phyloP scores from a whole-genome alignment of 2,888 invertebrate genomes.

The Dryomyza anilis region DNA sequence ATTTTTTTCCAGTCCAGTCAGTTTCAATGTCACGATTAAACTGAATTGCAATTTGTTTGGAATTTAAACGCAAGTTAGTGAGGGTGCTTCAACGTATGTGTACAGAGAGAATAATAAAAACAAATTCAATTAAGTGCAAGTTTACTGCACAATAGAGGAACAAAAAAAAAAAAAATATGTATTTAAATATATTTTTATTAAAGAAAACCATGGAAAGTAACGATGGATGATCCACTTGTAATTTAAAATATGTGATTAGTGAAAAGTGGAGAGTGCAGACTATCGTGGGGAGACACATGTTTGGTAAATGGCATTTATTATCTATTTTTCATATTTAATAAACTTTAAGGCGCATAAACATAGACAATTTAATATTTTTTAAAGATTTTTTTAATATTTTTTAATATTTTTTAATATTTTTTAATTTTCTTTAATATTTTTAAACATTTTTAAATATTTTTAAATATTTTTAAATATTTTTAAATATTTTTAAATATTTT shows the following conservation, averaged over 20 bases:
- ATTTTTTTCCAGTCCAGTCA: neutral
- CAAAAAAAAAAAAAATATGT: neutral
- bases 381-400: too few relatives aligned
- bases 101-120: constrained; percentile 4
- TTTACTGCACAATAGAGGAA: constrained; percentile 4
- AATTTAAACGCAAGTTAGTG: neutral
- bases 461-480: too few relatives aligned
- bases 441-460: too few relatives aligned
- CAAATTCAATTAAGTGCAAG: constrained; percentile 23
- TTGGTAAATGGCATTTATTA: too few relatives aligned
- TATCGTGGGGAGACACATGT: neutral
- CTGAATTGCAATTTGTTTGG: constrained; percentile 13
- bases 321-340: too few relatives aligned
- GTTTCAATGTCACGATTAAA: constrained; percentile 17
- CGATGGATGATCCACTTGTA: too few relatives aligned
- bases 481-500: too few relatives aligned
- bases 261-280: neutral
- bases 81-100: neutral
- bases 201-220: neutral
- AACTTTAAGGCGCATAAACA: too few relatives aligned
- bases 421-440: too few relatives aligned
- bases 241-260: neutral
- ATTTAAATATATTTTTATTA: neutral
- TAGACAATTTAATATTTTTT: too few relatives aligned
- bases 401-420: too few relatives aligned